Evolutionary conservation across 2,888 invertebrate species (phyloP), one percentile per base, ranked within the genome.

Genomic region (Isotomurus palustris): DNA sequence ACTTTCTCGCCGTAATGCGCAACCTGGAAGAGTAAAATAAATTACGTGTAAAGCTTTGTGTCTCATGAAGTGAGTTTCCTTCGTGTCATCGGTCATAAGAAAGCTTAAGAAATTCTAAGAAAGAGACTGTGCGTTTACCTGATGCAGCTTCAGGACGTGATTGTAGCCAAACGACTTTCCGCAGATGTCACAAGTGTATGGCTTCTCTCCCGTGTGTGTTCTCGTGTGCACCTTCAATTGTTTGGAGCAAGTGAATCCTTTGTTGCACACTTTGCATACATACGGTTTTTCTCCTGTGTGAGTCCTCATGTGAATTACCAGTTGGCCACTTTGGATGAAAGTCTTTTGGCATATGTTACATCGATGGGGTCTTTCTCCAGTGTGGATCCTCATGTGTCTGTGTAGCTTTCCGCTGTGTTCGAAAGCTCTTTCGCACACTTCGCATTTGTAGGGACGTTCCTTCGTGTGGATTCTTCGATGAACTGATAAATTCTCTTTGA

Each of bases 1-100:
- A 91, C 90, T 72, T 91, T 90, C 74, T 91, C 88, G 0, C 91
- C 91, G 71, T 88, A 91, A 75, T 92, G 92, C 69, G 91, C 89
- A 32, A 91, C 91, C 65, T 88, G 85, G 8, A 57, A 43, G 29
- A 35, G 36, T 12, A 41, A 32, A 36, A 49, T 5, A 8, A 44
- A 53, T 29, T 14, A 22, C 27, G 14, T 29, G 3, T 19, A 28
- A 28, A 40, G 10, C 17, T 41, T 10, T 36, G 12, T 21, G 22
- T 5, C 19, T 12, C 2, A 36, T 27, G 10, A 35, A n/a, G n/a
- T n/a, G 29, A 4, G 22, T 27, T 45, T 17, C 4, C 3, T 27
- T 22, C 10, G 25, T 19, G 6, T 3, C 29, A 10, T n/a, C 24
- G 27, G 17, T 5, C 28, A n/a, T 44, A 2, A 27, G 40, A 32